These are phyloP conservation scores for Sebastes cheni DNA, from an alignment of 2,797 vertebrate genomes.

Conservation along the genomic window DNA sequence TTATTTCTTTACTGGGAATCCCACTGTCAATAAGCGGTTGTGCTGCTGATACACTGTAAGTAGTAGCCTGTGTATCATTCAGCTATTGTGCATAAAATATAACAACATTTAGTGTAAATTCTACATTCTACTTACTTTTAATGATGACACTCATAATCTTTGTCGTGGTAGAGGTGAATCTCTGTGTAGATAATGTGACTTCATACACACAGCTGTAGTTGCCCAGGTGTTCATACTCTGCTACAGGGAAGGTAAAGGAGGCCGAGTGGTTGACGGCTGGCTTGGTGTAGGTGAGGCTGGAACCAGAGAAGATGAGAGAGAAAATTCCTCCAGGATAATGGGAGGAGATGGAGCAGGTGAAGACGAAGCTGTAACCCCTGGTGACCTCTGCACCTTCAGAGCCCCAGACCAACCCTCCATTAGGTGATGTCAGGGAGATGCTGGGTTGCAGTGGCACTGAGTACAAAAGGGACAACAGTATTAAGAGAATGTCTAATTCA, in stretches of 20 bases:
- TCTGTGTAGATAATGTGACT: not conserved
- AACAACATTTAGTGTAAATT: too few relatives aligned
- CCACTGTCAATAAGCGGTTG: too few relatives aligned
- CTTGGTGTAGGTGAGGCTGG: not conserved
- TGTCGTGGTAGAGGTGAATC: not conserved
- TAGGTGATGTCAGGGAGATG: conserved; percentile 43
- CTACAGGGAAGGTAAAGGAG: not conserved
- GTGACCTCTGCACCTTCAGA: conserved; percentile 39
- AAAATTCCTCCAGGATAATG: conserved; percentile 32
- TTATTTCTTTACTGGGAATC: not conserved
- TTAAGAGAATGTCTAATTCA: not conserved
- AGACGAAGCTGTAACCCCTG: conserved; percentile 42
- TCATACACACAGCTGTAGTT: not conserved
- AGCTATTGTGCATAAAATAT: too few relatives aligned
- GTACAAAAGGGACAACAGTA: not conserved
- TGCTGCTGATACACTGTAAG: too few relatives aligned
- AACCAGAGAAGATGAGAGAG: conserved; percentile 26
- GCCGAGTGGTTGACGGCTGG: not conserved
- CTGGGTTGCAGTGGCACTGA: conserved; percentile 41
- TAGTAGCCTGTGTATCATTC: too few relatives aligned
- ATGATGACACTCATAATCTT: too few relatives aligned
- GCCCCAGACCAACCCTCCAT: not conserved
- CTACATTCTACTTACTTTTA: too few relatives aligned
- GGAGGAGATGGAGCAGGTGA: conserved; percentile 52
- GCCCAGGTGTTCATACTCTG: not conserved